Evolutionary conservation across 2,888 invertebrate species (phyloP).

Genomic region (Nemoura dubitans): DNA sequence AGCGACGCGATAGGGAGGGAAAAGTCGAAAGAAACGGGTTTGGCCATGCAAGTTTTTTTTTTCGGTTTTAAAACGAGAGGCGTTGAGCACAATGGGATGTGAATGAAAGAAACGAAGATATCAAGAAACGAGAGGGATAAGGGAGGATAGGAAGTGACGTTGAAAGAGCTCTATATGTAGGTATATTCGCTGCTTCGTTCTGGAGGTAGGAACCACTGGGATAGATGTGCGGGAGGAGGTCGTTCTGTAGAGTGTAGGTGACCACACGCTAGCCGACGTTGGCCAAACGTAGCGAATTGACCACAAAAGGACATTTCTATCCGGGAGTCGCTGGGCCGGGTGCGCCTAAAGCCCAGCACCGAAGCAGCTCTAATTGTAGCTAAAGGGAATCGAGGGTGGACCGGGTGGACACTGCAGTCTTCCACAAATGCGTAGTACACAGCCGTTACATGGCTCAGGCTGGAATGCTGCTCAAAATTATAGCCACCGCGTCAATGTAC

Average conservation of each 20-base stretch:
- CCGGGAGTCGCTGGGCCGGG: constrained; percentile 2
- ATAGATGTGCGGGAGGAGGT: neutral
- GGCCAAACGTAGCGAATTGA: constrained; percentile 30
- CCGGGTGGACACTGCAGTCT: neutral
- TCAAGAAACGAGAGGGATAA: constrained; percentile 3
- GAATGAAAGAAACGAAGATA: constrained; percentile 23
- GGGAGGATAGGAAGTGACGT: neutral
- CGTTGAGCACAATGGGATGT: constrained; percentile 40
- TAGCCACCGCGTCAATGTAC: neutral
- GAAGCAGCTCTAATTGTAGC: constrained; percentile 30
- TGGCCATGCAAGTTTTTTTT: constrained; percentile 28
- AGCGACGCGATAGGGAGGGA: constrained; percentile 25
- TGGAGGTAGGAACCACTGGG: constrained; percentile 2
- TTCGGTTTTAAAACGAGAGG: constrained; percentile 18
- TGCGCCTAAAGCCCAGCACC: neutral
- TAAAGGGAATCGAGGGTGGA: neutral
- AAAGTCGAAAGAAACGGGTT: neutral
- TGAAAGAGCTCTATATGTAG: constrained; percentile 8
- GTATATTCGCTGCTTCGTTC: constrained; percentile 20
- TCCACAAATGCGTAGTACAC: neutral
- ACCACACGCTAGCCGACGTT: neutral
- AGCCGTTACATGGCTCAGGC: neutral
- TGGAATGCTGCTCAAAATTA: no score
- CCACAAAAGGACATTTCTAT: constrained; percentile 37
- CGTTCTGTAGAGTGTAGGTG: neutral